These are phyloP conservation scores for Oryctes rhinoceros DNA, from an alignment of 1,140 invertebrate species.

Conservation along the genomic window DNA sequence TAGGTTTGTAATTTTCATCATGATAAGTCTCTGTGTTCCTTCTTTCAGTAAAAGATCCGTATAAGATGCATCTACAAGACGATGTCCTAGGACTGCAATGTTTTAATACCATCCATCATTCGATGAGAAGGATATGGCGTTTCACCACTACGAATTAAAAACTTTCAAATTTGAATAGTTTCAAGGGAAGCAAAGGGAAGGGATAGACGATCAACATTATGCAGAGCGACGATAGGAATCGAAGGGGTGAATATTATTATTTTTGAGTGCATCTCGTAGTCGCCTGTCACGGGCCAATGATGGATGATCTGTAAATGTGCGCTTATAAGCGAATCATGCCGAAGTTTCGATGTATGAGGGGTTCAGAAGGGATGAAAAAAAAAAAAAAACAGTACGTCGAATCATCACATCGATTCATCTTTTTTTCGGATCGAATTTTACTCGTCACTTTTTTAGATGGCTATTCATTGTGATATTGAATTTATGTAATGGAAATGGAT, in stretches of 20 bases:
- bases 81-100: not conserved
- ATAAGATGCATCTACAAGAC: not conserved
- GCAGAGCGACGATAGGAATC: not conserved
- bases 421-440: not conserved
- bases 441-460: not conserved
- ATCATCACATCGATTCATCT: not conserved
- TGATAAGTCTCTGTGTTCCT: no score
- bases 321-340: not conserved
- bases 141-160: conserved; percentile 14
- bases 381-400: not conserved
- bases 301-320: conserved; percentile 7
- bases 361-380: not conserved
- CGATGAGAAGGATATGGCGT: not conserved
- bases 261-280: conserved; percentile 27
- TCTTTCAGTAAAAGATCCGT: no score
- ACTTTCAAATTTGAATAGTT: conserved; percentile 35
- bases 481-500: not conserved
- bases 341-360: not conserved
- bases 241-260: conserved; percentile 29
- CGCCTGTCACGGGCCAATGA: conserved; percentile 22
- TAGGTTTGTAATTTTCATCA: no score
- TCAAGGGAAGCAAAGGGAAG: not conserved
- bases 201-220: not conserved
- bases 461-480: not conserved
- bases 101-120: conserved; percentile 4